Base-by-base conservation (phyloP, 2,113 vertebrate species). In the Jacana jacana region DNA sequence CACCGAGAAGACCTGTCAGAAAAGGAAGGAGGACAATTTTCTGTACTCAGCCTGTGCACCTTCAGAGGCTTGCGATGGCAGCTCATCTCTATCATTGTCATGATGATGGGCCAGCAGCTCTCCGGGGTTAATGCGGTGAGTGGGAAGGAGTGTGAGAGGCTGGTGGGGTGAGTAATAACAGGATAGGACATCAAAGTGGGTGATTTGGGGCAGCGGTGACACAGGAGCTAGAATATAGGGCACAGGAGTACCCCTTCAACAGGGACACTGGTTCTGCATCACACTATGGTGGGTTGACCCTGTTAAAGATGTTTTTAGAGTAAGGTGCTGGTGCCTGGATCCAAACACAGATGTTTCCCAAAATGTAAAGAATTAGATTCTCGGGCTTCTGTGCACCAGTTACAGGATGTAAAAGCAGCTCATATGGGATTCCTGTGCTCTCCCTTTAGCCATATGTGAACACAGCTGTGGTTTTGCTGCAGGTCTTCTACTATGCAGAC, bases 401-500 rank as follows among this genome's bases (percentile, higher is more conserved):
- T 68, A 18, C 28, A 49, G 77, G 44, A 11, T 33, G 33, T 8
- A 27, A 19, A 77, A 80, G 75, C 61, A 82, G 81, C 35, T 75
- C 44, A 1, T 28, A 5, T n/a, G 51, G n/a, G 33, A 6, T 79
- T 39, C 7, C 30, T 27, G 3, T 2, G 9, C 16, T 52, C 17
- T 68, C 37, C 49, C 44, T 33, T 13, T 9, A 66, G 54, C 68
- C 68, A 8, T 0, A 1, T 1, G 0, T 3, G 11, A 37, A 78
- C 51, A 5, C 9, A 42, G 65, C 52, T 92, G 20, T 89, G 68
- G 11, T 54, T 70, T 60, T 51, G 30, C 86, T 88, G 60, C 97
- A 99, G 99, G 98, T 99, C 58, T 99, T 99, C 97, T 99, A 99
- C 97, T 99, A 99, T 0, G 98, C 99, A 3, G 98, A 99, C 92